Conservation (phyloP, 2,797 vertebrate genomes). For the Enteromius treurensis region DNA sequence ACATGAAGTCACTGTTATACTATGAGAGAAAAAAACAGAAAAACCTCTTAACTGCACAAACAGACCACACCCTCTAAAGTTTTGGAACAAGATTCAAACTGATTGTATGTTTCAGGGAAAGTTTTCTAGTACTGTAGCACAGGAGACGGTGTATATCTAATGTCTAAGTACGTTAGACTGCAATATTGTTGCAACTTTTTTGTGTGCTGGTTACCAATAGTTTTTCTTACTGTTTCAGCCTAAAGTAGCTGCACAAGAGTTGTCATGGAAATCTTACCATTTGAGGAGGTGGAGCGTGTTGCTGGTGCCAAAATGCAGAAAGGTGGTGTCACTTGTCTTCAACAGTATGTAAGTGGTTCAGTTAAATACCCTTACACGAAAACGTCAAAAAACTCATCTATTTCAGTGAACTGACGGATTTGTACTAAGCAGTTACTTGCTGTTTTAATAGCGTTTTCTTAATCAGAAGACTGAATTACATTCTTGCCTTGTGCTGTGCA, state of each 20-base stretch:
- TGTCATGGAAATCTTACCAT: slow-evolving; percentile 56
- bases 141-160: background rate
- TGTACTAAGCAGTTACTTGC: background rate
- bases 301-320: slow-evolving; percentile 58
- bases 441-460: background rate
- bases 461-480: background rate
- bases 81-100: background rate
- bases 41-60: background rate
- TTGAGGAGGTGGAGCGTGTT: slow-evolving; percentile 32
- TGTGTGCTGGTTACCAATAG: background rate
- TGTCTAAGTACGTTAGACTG: background rate
- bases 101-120: background rate
- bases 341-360: slow-evolving; percentile 44
- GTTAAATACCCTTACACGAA: too few species aligned
- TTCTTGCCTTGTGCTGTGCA: background rate
- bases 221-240: background rate
- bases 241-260: slow-evolving; percentile 7
- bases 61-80: background rate
- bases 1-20: background rate
- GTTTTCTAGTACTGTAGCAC: background rate
- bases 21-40: background rate
- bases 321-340: slow-evolving; percentile 16
- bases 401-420: background rate
- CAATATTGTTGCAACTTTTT: background rate
- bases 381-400: background rate